phyloP scores from a whole-genome alignment of 2,888 invertebrate species.

The Luffia ferchaultella region DNA sequence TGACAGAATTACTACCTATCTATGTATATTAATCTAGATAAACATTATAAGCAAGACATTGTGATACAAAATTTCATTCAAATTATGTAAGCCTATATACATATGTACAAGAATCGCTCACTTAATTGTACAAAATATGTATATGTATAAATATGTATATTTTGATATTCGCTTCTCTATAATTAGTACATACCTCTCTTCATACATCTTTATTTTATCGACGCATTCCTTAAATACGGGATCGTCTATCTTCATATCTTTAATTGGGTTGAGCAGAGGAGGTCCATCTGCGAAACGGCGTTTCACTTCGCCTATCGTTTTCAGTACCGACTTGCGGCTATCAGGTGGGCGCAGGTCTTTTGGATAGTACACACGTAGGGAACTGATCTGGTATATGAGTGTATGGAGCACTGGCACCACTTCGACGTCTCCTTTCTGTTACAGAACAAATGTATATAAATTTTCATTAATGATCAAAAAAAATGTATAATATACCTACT shows the following conservation, averaged over 20 bases:
- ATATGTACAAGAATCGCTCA: no score
- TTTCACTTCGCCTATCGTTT: conserved; percentile 87
- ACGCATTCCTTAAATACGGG: conserved; percentile 81
- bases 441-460: no score
- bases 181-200: conserved; percentile 65
- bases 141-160: background rate
- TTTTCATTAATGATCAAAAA: no score
- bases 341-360: conserved; percentile 88
- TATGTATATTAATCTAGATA: no score
- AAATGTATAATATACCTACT: no score
- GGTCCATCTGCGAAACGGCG: conserved; percentile 88
- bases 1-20: no score
- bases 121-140: no score
- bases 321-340: conserved; percentile 84
- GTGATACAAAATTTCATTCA: no score
- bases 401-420: conserved; percentile 87
- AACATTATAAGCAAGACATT: no score
- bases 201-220: conserved; percentile 82
- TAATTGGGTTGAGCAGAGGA: conserved; percentile 91
- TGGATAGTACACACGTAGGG: conserved; percentile 89
- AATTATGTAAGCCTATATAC: no score
- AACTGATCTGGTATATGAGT: conserved; percentile 86
- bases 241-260: conserved; percentile 95
- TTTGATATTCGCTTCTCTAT: conserved; percentile 1
- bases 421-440: conserved; percentile 83